Base-by-base conservation (phyloP, 2,888 invertebrate genomes). In the Chirona hameri region DNA sequence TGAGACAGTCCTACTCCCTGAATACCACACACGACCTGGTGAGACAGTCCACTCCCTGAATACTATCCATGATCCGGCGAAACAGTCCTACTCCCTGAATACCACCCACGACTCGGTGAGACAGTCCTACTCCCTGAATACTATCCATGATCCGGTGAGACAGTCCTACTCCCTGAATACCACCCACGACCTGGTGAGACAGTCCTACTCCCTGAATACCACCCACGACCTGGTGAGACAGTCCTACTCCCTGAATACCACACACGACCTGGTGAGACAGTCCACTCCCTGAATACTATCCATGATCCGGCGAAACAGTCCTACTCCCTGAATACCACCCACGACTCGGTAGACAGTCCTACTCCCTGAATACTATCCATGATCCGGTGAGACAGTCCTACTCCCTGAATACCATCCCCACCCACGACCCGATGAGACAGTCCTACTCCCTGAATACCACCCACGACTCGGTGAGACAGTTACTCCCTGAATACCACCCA, bases 21-120 rank as follows among this genome's bases (percentile, higher is more conserved):
- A 91, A 92, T 86, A 90, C 91, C 24, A 92, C 91, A 81, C 90
- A 91, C 85, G 92, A 92, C 86, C 92, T 92, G 84, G 91, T 91
- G 86, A 89, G 89, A 82, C 7, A 52, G 10, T 52, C 15, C 1
- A 12, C 52, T 52, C 91, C 24, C 87, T 92, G 79, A 91, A 92
- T 86, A 90, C 91, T 21, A 92, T 91, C 81, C 90, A 91, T 85
- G 92, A 92, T 86, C 92, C 92, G 84, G 91, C 91, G 86, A 89
- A 89, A 82, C 52, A 52, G 18, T 52, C 15, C 15, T 52, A 18
- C 52, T 52, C 91, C 24, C 87, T 92, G 79, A 91, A 92, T 86
- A 90, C 91, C 24, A 92, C 91, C 81, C 90, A 91, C 85, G 92
- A 92, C 86, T 92, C 92, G 84, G 91, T 91, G 86, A 89, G 89